Evolutionary conservation across 1,140 invertebrate species (phyloP).

Genomic region (Epicauta chinensis): DNA sequence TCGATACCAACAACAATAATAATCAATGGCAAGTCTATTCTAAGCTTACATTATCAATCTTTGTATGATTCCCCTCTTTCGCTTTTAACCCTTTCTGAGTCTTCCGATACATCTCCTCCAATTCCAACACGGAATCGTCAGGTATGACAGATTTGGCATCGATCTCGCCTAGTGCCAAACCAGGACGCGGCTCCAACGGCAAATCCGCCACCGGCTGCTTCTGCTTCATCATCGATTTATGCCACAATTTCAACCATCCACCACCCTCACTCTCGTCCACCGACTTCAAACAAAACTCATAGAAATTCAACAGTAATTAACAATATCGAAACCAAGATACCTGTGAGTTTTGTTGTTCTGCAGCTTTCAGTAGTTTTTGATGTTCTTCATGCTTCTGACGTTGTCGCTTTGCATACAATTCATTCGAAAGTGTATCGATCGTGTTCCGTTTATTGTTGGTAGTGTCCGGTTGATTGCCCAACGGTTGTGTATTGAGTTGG

Average conservation of each 20-base stretch:
- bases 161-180: slow-evolving; percentile 38
- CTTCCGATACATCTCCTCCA: slow-evolving; percentile 2
- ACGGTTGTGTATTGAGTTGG: slow-evolving; percentile 59
- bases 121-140: slow-evolving; percentile 8
- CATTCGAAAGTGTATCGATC: slow-evolving; percentile 29
- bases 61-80: too few species aligned
- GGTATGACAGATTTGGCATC: slow-evolving; percentile 39
- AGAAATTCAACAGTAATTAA: neutral
- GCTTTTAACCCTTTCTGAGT: too few species aligned
- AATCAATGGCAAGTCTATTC: too few species aligned
- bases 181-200: slow-evolving; percentile 18
- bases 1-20: too few species aligned
- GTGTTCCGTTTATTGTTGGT: slow-evolving; percentile 30
- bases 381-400: slow-evolving; percentile 24
- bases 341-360: neutral
- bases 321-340: neutral
- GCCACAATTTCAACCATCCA: slow-evolving; percentile 34
- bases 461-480: slow-evolving; percentile 43
- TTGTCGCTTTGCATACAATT: slow-evolving; percentile 35
- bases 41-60: too few species aligned
- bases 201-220: neutral
- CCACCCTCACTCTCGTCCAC: slow-evolving; percentile 23
- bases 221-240: slow-evolving; percentile 18
- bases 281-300: neutral
- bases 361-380: neutral